Conservation (phyloP, 2,797 vertebrate genomes). For the Anguilla obscura region DNA sequence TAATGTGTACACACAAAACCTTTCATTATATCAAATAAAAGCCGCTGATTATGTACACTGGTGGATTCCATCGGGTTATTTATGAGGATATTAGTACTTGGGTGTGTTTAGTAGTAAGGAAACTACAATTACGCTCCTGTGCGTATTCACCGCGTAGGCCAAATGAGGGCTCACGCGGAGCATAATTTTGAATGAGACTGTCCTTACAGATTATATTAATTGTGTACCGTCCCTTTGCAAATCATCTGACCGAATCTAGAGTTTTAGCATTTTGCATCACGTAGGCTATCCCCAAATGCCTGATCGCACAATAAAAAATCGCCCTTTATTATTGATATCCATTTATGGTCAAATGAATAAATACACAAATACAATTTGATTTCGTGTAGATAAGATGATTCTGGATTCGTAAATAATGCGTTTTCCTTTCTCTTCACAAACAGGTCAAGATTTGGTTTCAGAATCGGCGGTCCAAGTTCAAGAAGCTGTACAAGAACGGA, state of each 20-base stretch:
- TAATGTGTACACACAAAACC: background rate
- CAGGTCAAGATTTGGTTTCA: slow-evolving; percentile 99
- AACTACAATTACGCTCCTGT: background rate
- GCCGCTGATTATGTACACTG: background rate
- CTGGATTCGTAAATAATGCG: background rate
- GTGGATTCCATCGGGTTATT: too few relatives aligned
- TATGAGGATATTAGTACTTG: background rate
- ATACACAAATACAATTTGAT: background rate
- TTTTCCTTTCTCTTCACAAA: background rate
- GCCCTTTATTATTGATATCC: background rate
- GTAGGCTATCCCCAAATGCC: background rate
- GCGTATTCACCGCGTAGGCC: background rate
- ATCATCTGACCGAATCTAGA: background rate
- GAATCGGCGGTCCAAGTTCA: slow-evolving; percentile 97
- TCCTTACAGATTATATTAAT: background rate
- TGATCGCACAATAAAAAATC: background rate
- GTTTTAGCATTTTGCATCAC: background rate
- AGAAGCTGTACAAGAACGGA: slow-evolving; percentile 98
- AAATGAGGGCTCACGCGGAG: background rate
- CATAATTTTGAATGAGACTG: background rate
- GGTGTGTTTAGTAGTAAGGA: background rate
- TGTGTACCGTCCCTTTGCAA: background rate
- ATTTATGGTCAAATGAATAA: background rate
- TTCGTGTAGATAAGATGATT: background rate
- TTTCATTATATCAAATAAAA: background rate